Conservation (phyloP, 2,113 vertebrate genomes). For the Baryphthengus martii region DNA sequence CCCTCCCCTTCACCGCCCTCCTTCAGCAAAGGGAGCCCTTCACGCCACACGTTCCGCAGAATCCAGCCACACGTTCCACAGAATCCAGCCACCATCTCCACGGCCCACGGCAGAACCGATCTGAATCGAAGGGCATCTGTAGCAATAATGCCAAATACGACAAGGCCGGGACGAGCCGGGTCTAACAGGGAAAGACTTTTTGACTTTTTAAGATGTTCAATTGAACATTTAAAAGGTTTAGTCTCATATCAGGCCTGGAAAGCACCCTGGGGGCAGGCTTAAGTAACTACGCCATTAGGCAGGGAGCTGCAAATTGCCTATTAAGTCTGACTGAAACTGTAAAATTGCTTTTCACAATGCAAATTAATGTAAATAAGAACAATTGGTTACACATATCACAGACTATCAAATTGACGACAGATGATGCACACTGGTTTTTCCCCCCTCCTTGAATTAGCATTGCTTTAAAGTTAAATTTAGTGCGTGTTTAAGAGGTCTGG, state of each 20-base stretch:
- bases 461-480: slow-evolving; percentile 74
- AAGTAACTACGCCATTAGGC: slow-evolving; percentile 79
- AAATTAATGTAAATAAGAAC: slow-evolving; percentile 87
- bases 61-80: neutral
- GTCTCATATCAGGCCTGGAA: slow-evolving; percentile 72
- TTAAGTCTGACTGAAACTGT: slow-evolving; percentile 81
- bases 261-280: slow-evolving; percentile 75
- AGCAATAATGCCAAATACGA: neutral
- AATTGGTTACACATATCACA: slow-evolving; percentile 84
- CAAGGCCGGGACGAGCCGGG: slow-evolving; percentile 43
- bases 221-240: slow-evolving; percentile 79
- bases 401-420: slow-evolving; percentile 74
- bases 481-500: slow-evolving; percentile 40
- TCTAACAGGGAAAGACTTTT: slow-evolving; percentile 65
- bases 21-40: neutral
- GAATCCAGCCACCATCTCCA: neutral
- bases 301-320: slow-evolving; percentile 80
- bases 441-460: slow-evolving; percentile 68
- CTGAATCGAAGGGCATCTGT: neutral
- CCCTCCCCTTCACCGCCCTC: neutral
- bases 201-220: slow-evolving; percentile 75
- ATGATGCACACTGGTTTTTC: slow-evolving; percentile 60
- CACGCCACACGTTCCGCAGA: too few species aligned
- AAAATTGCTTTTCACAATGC: slow-evolving; percentile 85
- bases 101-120: neutral